Base-by-base conservation (phyloP, 2,888 invertebrate genomes). In the Panzeria rudis region DNA sequence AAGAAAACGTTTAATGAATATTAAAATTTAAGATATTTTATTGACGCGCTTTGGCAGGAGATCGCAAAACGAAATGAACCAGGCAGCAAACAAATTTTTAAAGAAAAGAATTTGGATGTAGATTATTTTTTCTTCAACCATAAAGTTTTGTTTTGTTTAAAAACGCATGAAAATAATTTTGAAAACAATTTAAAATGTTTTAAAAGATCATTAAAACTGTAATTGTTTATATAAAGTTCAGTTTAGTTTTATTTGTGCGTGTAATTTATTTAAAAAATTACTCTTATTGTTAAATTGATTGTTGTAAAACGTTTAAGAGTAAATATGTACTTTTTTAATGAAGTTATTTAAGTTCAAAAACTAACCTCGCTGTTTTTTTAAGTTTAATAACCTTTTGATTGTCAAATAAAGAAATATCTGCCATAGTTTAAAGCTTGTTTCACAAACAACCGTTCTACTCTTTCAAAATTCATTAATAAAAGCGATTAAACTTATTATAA, bases 1-100 rank as follows among this genome's bases (percentile, higher is more conserved):
- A 32, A 62, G 50, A 66, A 81, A 75, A 82, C 81, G 69, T 82
- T 75, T 62, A 61, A 54, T 62, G 75, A 69, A 82, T 69, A 47
- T 69, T 81, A 61, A 82, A 69, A 69, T 52, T 61, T 15, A 44
- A 61, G n/a, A n/a, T 32, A 52, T 69, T 82, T 62, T 69, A 82
- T 69, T 82, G 81, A 82, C 75, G 81, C 29, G 54, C 61, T 62
- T 79, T 72, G 54, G n/a, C 54, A 32, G 38, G 44, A 62, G 25
- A 38, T 7, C 29, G 32, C n/a, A 35, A 50, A 73, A 50, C 2
- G 3, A 17, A 32, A 41, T 0, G 25, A 25, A 7, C 8, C 41
- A 38, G 41, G 13, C n/a, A 9, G 38, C 15, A 20, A 13, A 13
- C 23, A 38, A 56, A 35, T 59, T 9, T 61, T 61, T 38, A 13